Evolutionary conservation across 2,888 invertebrate species (phyloP).

Genomic region (Rhimphoctona megacephalus): DNA sequence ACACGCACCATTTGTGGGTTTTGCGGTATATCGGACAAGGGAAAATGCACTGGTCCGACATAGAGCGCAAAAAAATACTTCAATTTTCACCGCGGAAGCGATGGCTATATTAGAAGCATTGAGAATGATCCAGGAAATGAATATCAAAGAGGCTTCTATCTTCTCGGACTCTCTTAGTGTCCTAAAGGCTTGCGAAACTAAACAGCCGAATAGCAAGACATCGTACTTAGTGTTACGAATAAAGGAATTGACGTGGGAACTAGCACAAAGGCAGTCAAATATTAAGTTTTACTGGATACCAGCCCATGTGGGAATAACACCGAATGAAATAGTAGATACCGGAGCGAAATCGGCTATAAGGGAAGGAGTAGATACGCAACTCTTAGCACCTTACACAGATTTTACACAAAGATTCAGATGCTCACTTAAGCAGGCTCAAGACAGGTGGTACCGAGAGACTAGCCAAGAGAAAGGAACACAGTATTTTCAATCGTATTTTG

Average conservation of each 20-base stretch:
- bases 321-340: conserved; percentile 30
- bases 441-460: background rate
- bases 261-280: background rate
- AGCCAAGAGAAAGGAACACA: background rate
- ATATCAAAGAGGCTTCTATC: conserved; percentile 22
- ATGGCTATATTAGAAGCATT: conserved; percentile 45
- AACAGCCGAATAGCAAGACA: background rate
- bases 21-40: background rate
- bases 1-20: background rate
- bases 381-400: background rate
- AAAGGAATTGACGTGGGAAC: conserved; percentile 21
- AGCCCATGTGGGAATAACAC: conserved; percentile 34
- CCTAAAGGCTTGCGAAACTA: conserved; percentile 19
- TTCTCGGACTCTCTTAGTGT: conserved; percentile 55
- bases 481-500: conserved; percentile 1
- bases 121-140: background rate
- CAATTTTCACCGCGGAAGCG: conserved; percentile 51
- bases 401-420: background rate
- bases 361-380: background rate
- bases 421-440: background rate
- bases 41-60: background rate
- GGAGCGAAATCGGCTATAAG: background rate
- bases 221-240: conserved; percentile 37
- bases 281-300: conserved; percentile 50
- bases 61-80: background rate